Conservation (phyloP, 2,113 vertebrate genomes). For the Perognathus longimembris region DNA sequence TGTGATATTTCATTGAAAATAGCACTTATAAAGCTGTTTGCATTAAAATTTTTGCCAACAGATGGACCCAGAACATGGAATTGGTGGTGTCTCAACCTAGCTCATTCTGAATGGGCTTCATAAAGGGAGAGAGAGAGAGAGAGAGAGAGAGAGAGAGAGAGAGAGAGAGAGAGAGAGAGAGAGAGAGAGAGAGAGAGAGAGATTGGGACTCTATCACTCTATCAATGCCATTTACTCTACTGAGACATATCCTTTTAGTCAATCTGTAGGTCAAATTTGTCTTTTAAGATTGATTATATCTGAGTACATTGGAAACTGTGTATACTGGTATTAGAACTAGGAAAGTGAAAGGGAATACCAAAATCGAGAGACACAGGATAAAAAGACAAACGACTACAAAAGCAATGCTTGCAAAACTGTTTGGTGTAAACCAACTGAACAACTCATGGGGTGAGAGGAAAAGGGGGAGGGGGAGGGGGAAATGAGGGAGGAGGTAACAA, state of each 20-base stretch:
- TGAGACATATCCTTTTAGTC: constrained; percentile 21
- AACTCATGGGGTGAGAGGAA: too few species aligned
- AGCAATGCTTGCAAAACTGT: too few species aligned
- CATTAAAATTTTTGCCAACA: constrained; percentile 86
- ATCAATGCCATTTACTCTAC: constrained; percentile 74
- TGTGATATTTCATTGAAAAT: constrained; percentile 87
- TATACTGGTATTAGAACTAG: too few species aligned
- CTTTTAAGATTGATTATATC: constrained; percentile 17
- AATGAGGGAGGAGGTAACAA: too few species aligned
- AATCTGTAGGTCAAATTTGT: constrained; percentile 59
- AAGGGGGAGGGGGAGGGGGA: too few species aligned
- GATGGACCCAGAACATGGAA: constrained; percentile 88
- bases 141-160: constrained; percentile 50
- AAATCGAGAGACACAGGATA: too few species aligned
- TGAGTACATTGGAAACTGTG: too few species aligned
- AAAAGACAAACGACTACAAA: too few species aligned
- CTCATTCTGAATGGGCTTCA: constrained; percentile 83
- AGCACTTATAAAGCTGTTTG: constrained; percentile 85
- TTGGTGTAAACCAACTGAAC: too few species aligned
- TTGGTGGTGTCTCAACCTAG: constrained; percentile 81
- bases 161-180: constrained; percentile 57
- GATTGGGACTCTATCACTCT: constrained; percentile 78
- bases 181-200: constrained; percentile 43
- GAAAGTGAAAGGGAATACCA: too few species aligned
- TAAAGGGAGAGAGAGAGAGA: constrained; percentile 54